These are phyloP conservation scores for Uloborus plumipes DNA, from an alignment of 2,888 invertebrate species.

Conservation along the genomic window DNA sequence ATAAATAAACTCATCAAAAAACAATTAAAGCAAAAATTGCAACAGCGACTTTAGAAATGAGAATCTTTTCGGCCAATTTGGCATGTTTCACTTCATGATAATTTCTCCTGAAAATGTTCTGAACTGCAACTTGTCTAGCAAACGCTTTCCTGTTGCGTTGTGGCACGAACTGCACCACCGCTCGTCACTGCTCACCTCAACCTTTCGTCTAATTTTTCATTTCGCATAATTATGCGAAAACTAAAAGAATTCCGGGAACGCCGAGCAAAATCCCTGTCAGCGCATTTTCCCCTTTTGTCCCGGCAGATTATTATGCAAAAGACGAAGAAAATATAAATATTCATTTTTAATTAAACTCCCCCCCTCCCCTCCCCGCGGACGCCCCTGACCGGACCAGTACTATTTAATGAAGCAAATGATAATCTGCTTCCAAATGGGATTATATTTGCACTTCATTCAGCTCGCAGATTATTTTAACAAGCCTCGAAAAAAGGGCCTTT, in stretches of 20 bases:
- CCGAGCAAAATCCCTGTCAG: neutral
- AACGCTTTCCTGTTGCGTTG: too few species aligned
- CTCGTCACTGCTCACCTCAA: neutral
- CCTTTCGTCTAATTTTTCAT: slow-evolving; percentile 21
- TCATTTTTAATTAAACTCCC: slow-evolving; percentile 61
- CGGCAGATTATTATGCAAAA: slow-evolving; percentile 31
- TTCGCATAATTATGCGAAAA: slow-evolving; percentile 10
- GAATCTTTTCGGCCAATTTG: too few species aligned
- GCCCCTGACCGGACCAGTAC: slow-evolving; percentile 9
- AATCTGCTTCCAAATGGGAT: slow-evolving; percentile 59
- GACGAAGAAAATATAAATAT: slow-evolving; percentile 53
- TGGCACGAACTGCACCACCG: too few species aligned
- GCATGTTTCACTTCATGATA: too few species aligned
- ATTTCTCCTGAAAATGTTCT: too few species aligned
- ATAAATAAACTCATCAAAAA: too few species aligned
- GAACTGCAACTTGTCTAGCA: too few species aligned
- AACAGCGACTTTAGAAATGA: too few species aligned
- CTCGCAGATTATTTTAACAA: slow-evolving; percentile 47
- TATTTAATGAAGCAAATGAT: slow-evolving; percentile 57
- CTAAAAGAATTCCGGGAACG: too few species aligned
- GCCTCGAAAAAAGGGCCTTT: slow-evolving; percentile 21
- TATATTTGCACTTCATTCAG: slow-evolving; percentile 43
- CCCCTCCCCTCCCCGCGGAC: slow-evolving; percentile 7
- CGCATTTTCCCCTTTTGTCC: neutral
- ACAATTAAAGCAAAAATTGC: too few species aligned